A percentile compares a stretch with the other conserved stretches of the same genome.
phyloP scores from a whole-genome alignment of 64 coral and sea anemone genomes.

The Montipora efflorescens region DNA sequence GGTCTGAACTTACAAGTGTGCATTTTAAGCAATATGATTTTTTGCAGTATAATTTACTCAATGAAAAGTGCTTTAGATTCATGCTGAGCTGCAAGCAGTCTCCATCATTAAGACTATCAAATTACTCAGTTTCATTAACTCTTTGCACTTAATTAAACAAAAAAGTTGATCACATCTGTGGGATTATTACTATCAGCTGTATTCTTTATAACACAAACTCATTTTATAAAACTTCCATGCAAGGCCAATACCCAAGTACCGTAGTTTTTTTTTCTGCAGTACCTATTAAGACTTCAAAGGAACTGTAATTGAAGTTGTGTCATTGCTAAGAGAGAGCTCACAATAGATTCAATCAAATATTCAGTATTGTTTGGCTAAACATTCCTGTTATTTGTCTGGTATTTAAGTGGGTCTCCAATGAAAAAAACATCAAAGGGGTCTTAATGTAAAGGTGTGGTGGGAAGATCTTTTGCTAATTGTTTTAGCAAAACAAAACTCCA shows the following conservation, averaged over 20 bases:
- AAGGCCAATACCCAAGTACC: not conserved
- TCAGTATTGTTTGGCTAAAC: not conserved
- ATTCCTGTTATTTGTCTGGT: not conserved
- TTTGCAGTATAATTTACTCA: not conserved
- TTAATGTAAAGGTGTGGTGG: not conserved
- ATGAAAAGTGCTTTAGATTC: not conserved
- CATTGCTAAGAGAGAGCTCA: not conserved
- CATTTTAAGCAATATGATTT: too few species aligned
- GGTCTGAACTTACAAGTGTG: too few species aligned
- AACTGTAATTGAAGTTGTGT: not conserved
- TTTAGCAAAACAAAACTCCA: slow-evolving; percentile 2
- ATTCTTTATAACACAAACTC: not conserved
- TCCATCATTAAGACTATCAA: not conserved
- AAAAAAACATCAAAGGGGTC: not conserved
- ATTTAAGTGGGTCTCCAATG: not conserved
- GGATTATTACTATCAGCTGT: not conserved
- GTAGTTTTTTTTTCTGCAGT: not conserved
- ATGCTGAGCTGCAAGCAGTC: not conserved
- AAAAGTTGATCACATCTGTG: not conserved
- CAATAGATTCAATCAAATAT: not conserved
- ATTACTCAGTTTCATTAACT: not conserved
- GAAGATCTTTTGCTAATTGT: not conserved
- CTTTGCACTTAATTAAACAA: not conserved
- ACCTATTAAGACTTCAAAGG: not conserved
- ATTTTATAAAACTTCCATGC: not conserved